Evolutionary conservation across 2,797 vertebrate species (phyloP).

Genomic region (Sebastes trivittatus): DNA sequence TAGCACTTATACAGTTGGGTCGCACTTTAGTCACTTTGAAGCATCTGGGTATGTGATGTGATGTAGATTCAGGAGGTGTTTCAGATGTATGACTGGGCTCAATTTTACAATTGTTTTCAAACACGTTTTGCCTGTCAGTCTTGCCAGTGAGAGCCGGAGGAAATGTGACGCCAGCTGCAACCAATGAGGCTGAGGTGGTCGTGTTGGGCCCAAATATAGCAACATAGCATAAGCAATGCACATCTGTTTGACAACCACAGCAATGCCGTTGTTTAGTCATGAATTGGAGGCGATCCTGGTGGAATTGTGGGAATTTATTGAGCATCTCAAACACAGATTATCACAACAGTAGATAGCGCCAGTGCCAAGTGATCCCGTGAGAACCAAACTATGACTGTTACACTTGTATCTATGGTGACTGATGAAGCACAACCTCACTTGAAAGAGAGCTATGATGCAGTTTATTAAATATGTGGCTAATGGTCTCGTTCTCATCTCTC

Average conservation of each 20-base stretch:
- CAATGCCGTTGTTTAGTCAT: not conserved
- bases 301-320: not conserved
- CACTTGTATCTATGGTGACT: not conserved
- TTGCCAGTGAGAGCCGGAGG: not conserved
- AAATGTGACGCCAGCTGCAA: not conserved
- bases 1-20: not conserved
- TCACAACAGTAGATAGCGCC: not conserved
- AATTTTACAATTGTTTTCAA: not conserved
- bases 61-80: not conserved
- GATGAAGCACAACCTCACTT: not conserved
- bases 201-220: not conserved
- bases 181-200: not conserved
- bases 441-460: not conserved
- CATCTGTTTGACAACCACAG: not conserved
- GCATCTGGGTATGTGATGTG: not conserved
- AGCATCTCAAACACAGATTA: not conserved
- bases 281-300: not conserved
- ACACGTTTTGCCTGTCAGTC: not conserved
- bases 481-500: not conserved
- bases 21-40: not conserved
- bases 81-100: not conserved
- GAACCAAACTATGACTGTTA: not conserved
- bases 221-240: not conserved
- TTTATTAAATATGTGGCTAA: slow-evolving; percentile 13
- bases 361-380: not conserved